Evolutionary conservation across 2,888 invertebrate species (phyloP), one percentile per base, ranked within the genome.

Genomic region (Chymomyza procnemis): DNA sequence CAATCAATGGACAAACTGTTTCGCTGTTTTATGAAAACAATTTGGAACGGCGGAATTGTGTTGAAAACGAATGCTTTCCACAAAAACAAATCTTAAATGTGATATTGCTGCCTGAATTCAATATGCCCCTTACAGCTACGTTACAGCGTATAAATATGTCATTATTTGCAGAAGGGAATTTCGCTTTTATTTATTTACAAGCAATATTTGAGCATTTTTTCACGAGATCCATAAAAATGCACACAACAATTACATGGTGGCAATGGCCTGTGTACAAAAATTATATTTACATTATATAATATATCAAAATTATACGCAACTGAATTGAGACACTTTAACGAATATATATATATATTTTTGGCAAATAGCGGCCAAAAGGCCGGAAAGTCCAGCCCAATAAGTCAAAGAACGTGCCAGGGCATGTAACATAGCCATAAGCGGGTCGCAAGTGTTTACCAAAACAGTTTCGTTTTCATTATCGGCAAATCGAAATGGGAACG

Each of bases 391-490:
- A 76, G 88, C 61, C 72, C 70, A 73, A 47, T n/a, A 30, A 9
- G 71, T 67, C 75, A 67, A 70, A 83, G 88, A 83, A 87, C 87
- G 86, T 88, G 88, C 71, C 74, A 52, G 65, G 65, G 55, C 52
- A 58, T 67, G 22, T 59, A n/a, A n/a, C n/a, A n/a, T n/a, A 64
- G 34, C 54, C 60, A 61, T 50, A 64, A 58, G 41, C 21, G 26
- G 54, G 57, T 48, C 61, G 8, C 14, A n/a, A 14, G 61, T 71
- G 62, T 77, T 71, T 74, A 63, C 67, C 69, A 73, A 78, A 78
- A 80, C 71, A 68, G 74, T 84, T 87, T 81, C 84, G 71, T 83
- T 84, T 87, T 87, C 88, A 76, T 73, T 78, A 79, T 67, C 68
- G 73, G 78, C 71, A 61, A 65, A 79, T 76, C 71, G 79, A 85